These are phyloP conservation scores for Oppia nitens DNA, from an alignment of 1,140 invertebrate species.

Conservation along the genomic window DNA sequence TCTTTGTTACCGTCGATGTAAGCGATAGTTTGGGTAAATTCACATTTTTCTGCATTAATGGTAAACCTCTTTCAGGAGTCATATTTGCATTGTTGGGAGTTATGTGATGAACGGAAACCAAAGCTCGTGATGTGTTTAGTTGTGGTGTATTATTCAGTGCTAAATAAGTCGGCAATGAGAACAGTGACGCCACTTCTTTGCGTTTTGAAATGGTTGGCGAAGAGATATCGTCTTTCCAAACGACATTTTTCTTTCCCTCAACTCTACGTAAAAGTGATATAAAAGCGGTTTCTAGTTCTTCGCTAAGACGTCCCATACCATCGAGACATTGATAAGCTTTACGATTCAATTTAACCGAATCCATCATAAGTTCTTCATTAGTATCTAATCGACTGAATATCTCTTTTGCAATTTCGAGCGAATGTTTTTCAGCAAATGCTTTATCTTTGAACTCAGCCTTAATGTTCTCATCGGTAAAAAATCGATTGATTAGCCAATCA, in stretches of 20 bases:
- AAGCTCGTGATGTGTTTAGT: constrained; percentile 2
- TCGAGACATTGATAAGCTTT: constrained; percentile 1
- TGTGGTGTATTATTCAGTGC: background rate
- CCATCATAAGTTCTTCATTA: background rate
- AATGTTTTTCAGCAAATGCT: constrained; percentile 8
- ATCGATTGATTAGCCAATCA: constrained; percentile 8
- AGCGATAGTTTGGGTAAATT: background rate
- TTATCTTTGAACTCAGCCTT: constrained; percentile 8
- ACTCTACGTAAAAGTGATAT: background rate
- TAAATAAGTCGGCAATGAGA: background rate
- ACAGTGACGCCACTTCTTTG: background rate
- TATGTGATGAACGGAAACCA: constrained; percentile 1
- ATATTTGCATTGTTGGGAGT: background rate
- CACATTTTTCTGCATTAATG: background rate
- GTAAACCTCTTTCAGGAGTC: background rate
- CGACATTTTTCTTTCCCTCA: constrained; percentile 17
- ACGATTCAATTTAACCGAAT: constrained; percentile 2
- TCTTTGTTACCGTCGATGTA: background rate
- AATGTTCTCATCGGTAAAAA: constrained; percentile 8
- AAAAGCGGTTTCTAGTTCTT: constrained; percentile 8
- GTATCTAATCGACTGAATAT: background rate
- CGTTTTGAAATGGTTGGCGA: background rate
- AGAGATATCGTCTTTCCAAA: constrained; percentile 15
- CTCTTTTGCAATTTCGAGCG: constrained; percentile 2
- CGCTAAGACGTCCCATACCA: background rate